phyloP scores from a whole-genome alignment of 2,797 vertebrate species.

The Galaxias olidus region DNA sequence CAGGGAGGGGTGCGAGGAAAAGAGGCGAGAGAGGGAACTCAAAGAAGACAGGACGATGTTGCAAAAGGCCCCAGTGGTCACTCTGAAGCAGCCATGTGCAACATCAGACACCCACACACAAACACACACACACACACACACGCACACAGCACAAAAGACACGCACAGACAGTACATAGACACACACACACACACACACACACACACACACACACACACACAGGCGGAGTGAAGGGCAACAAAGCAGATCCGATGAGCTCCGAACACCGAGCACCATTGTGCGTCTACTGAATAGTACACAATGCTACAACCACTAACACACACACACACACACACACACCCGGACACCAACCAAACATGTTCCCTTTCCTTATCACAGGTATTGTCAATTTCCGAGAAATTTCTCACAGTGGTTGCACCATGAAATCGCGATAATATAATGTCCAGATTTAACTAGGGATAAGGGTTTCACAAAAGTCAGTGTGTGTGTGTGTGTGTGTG shows the following conservation, averaged over 20 bases:
- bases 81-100: slow-evolving; percentile 49
- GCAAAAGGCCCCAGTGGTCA: slow-evolving; percentile 46
- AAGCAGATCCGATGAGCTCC: too few species aligned
- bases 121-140: slow-evolving; percentile 12
- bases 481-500: slow-evolving; percentile 7
- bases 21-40: slow-evolving; percentile 24
- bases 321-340: too few species aligned
- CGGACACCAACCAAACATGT: too few species aligned
- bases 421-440: too few species aligned
- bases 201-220: slow-evolving; percentile 17
- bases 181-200: slow-evolving; percentile 3
- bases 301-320: too few species aligned
- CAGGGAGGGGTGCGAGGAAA: not conserved
- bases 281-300: too few species aligned
- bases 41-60: slow-evolving; percentile 6
- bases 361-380: too few species aligned
- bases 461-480: not conserved
- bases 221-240: not conserved
- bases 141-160: slow-evolving; percentile 1
- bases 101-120: slow-evolving; percentile 9
- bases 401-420: too few species aligned
- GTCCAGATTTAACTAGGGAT: too few species aligned
- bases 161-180: not conserved
- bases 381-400: too few species aligned
- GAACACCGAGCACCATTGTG: too few species aligned